Base-by-base conservation (phyloP, 1,140 invertebrate species). In the Heliconius himera region DNA sequence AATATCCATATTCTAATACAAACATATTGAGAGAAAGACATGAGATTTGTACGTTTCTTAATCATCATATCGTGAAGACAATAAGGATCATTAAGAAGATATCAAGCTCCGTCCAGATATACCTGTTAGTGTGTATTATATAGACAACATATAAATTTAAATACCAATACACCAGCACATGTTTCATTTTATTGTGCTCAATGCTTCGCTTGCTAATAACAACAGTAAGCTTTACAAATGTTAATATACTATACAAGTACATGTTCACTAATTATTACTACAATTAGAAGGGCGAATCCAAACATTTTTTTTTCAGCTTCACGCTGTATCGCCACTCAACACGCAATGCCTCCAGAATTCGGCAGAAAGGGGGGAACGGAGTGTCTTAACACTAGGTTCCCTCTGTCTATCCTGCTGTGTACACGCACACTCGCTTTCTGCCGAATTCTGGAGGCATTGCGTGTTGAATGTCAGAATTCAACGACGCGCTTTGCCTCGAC, bases 111-210 rank as follows among this genome's bases (percentile, higher is more conserved):
- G n/a, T 66, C 8, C 0, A 26, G 11, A 29, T 4, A 66, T 26
- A 66, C n/a, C 18, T 56, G 2, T 56, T 81, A 13, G 3, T 46
- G 77, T 81, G 56, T 66, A 66, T 70, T 49, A 73, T 84, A 85
- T 83, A 46, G 13, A 46, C 83, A 92, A 93, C 93, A 91, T 92
- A 93, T 94, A 88, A 92, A 92, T 92, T 91, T 89, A 93, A 29
- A 26, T 91, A 89, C 88, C 18, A 51, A 85, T 84, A 87, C 81
- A 83, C 70, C 76, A 77, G 84, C 78, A 77, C 85, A 90, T 92
- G 90, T 92, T 89, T 90, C 90, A 91, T 92, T 83, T 90, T 90
- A 93, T 93, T 92, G 88, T 89, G 74, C 70, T 66, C 74, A 46
- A 60, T 72, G 74, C 79, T 20, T 41, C 72, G 75, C 41, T 49